phyloP scores from a whole-genome alignment of 2,113 vertebrate genomes.

The Dipodomys ordii region DNA sequence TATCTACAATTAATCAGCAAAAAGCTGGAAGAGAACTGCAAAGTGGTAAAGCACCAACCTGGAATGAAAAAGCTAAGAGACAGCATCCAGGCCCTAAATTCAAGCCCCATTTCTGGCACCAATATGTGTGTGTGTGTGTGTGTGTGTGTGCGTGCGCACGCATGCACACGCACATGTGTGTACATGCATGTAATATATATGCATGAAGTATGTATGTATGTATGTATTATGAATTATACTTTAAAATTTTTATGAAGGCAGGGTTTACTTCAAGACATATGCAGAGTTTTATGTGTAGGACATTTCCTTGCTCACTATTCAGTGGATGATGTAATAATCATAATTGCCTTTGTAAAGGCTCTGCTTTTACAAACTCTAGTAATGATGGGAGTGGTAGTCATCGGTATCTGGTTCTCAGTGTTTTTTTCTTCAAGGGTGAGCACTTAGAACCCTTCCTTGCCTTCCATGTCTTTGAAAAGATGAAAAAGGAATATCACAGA shows the following conservation, averaged over 20 bases:
- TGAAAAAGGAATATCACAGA: conserved; percentile 28
- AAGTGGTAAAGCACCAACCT: too few species aligned
- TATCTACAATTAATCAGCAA: too few species aligned
- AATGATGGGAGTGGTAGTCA: background rate
- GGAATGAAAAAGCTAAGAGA: too few species aligned
- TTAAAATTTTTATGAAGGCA: background rate
- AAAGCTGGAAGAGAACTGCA: too few species aligned
- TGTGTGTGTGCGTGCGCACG: too few species aligned
- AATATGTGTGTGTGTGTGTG: too few species aligned
- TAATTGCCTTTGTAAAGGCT: background rate
- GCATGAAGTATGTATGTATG: too few species aligned
- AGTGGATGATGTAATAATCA: background rate
- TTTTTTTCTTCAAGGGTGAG: conserved; percentile 53
- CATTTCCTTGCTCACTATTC: background rate
- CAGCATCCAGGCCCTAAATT: too few species aligned
- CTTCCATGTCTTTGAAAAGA: conserved; percentile 58
- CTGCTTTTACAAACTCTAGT: conserved; percentile 14
- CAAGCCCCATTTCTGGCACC: too few species aligned
- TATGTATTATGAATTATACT: background rate
- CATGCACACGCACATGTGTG: too few species aligned
- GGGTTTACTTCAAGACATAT: background rate
- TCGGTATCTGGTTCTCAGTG: background rate
- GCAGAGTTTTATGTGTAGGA: background rate
- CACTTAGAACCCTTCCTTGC: conserved; percentile 58
- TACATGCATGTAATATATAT: background rate